Evolutionary conservation across 2,797 vertebrate genomes (phyloP), one percentile per base, ranked within the genome.

Genomic region (Coracias cyanogaster): DNA sequence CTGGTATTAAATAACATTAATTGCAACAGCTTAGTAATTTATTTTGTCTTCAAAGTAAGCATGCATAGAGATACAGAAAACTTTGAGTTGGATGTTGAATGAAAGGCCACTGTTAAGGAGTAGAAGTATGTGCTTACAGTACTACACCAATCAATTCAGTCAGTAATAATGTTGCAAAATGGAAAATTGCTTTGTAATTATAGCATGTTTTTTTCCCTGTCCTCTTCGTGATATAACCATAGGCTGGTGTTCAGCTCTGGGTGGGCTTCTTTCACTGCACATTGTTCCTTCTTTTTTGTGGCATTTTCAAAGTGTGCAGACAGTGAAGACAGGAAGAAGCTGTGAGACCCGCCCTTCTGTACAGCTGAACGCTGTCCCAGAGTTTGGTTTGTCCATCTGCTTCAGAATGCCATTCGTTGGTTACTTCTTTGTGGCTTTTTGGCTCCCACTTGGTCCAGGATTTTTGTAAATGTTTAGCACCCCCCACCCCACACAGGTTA

Each of bases 401-500:
- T 79, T 35, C 55, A 14, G 12, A 26, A 1, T 22, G 37, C 43
- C 55, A 49, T 76, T n/a, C 39, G 6, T 28, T 0, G 0, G 18
- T 39, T 77, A 67, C 52, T 85, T 43, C 46, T 37, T 43, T 33
- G 29, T 3, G 26, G 14, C 26, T 7, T 66, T 82, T 54, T 57
- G 37, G 15, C 33, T 89, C 33, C 20, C 10, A 3, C 29, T 72
- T 69, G 54, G 21, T 61, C 49, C 37, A 43, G 67, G 54, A 28
- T 24, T 71, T 51, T 4, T 26, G 15, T 24, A 12, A 55, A 31
- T 20, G 10, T 54, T 89, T 35, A 73, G 43, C 57, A 45, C 3
- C n/a, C 5, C 8, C 15, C 16, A n/a, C 12, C 31, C 7, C 24
- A 1, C 48, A 16, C 10, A 2, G 0, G 0, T 55, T 26, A 18